These are phyloP conservation scores for Catalaphyllia jardinei DNA, from an alignment of 64 coral and sea anemone species.

Conservation along the genomic window DNA sequence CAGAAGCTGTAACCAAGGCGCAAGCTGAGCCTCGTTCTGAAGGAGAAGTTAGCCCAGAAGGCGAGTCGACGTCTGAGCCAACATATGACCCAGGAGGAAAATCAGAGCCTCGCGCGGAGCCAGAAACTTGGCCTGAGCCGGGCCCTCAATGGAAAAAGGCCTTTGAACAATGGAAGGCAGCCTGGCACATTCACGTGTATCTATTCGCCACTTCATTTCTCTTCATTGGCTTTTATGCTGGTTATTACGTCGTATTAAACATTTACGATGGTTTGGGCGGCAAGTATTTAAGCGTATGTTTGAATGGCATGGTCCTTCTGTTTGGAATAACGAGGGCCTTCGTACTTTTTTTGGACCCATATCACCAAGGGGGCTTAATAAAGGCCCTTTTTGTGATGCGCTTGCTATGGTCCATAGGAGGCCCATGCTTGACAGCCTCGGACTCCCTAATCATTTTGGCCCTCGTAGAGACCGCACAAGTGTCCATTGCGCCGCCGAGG, in stretches of 20 bases:
- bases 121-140: conserved; percentile 95
- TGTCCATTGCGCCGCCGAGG: conserved; percentile 68
- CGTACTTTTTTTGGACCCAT: conserved; percentile 81
- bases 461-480: conserved; percentile 69
- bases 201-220: conserved; percentile 63
- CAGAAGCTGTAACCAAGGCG: neutral
- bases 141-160: conserved; percentile 85
- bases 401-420: conserved; percentile 86
- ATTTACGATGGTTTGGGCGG: conserved; percentile 77
- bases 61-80: conserved; percentile 23
- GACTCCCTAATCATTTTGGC: conserved; percentile 86
- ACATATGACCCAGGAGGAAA: conserved; percentile 7
- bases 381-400: conserved; percentile 72
- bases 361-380: conserved; percentile 83
- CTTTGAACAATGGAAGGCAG: conserved; percentile 75
- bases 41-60: neutral
- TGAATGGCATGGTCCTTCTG: conserved; percentile 82
- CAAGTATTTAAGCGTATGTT: conserved; percentile 89
- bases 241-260: conserved; percentile 80
- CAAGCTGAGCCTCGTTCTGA: neutral
- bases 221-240: conserved; percentile 74
- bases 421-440: conserved; percentile 80
- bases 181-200: conserved; percentile 87
- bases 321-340: conserved; percentile 83
- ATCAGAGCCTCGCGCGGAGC: conserved; percentile 47